These are phyloP conservation scores for Pseudachorutes palmiensis DNA, from an alignment of 1,140 invertebrate species.

Conservation along the genomic window DNA sequence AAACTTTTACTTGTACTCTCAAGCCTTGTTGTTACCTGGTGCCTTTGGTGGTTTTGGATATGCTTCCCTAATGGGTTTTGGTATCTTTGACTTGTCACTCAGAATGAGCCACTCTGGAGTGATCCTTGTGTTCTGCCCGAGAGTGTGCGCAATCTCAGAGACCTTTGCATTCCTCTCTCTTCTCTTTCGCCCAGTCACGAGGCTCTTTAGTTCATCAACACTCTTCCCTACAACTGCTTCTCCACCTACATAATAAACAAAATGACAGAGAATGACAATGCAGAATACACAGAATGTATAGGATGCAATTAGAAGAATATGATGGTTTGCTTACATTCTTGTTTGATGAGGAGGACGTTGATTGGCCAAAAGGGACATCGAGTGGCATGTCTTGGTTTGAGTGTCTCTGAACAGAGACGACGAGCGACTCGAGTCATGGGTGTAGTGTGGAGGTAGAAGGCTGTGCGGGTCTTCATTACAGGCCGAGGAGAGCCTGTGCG, in stretches of 20 bases:
- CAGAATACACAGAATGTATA: no score
- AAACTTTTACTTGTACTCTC: not conserved
- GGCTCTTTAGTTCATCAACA: slow-evolving; percentile 51
- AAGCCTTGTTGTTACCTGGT: slow-evolving; percentile 48
- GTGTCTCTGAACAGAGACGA: slow-evolving; percentile 68
- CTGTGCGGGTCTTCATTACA: slow-evolving; percentile 92
- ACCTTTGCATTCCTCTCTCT: slow-evolving; percentile 33
- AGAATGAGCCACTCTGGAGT: slow-evolving; percentile 72
- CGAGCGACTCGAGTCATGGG: slow-evolving; percentile 78
- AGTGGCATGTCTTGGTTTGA: slow-evolving; percentile 74
- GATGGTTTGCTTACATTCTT: slow-evolving; percentile 58
- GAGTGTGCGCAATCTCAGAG: slow-evolving; percentile 57
- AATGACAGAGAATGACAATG: no score
- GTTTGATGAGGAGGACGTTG: slow-evolving; percentile 73
- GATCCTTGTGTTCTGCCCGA: slow-evolving; percentile 57
- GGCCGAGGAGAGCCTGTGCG: slow-evolving; percentile 69
- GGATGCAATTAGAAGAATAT: no score
- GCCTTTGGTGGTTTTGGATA: slow-evolving; percentile 82
- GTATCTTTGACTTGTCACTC: slow-evolving; percentile 67
- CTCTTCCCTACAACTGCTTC: slow-evolving; percentile 54
- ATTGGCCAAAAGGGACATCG: slow-evolving; percentile 77
- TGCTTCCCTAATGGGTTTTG: slow-evolving; percentile 65
- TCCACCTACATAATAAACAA: slow-evolving; percentile 46
- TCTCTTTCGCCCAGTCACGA: slow-evolving; percentile 39
- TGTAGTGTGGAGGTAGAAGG: slow-evolving; percentile 86